These are phyloP conservation scores for Acarapis woodi DNA, from an alignment of 1,140 invertebrate genomes.

Conservation along the genomic window DNA sequence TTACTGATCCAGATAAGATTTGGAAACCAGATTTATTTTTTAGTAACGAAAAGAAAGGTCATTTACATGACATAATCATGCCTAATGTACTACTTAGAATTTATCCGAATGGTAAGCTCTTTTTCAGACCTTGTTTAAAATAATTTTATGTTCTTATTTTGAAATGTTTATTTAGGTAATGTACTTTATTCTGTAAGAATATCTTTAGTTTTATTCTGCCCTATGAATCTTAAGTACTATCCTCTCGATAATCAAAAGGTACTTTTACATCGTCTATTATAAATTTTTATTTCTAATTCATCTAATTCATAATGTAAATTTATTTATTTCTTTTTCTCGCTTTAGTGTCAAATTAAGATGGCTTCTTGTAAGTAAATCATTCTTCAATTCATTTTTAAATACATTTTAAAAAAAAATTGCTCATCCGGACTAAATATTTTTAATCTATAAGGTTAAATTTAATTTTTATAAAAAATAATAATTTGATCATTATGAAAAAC, in stretches of 20 bases:
- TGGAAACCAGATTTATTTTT: constrained; percentile 25
- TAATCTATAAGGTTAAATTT: too few relatives aligned
- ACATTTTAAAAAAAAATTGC: too few relatives aligned
- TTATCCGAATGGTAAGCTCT: constrained; percentile 20
- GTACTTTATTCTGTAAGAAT: constrained; percentile 22
- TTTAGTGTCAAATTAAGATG: constrained; percentile 3
- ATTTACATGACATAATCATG: constrained; percentile 20
- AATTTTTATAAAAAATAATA: too few relatives aligned
- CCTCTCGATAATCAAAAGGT: constrained; percentile 21
- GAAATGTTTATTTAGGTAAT: too few relatives aligned
- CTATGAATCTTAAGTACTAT: constrained; percentile 21
- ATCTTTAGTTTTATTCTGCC: constrained; percentile 19
- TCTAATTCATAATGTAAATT: too few relatives aligned
- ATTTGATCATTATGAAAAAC: too few relatives aligned
- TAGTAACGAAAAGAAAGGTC: constrained; percentile 21
- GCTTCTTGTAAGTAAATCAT: constrained; percentile 1
- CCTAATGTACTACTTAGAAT: constrained; percentile 19
- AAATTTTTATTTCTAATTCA: too few relatives aligned
- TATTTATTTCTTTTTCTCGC: too few relatives aligned
- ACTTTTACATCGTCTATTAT: too few relatives aligned
- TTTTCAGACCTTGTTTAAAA: constrained; percentile 21
- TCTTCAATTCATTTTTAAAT: too few relatives aligned
- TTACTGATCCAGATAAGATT: constrained; percentile 18
- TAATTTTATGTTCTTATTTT: too few relatives aligned
- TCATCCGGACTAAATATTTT: too few relatives aligned